These are phyloP conservation scores for Ochropleura plecta DNA, from an alignment of 2,888 invertebrate genomes.

Conservation along the genomic window DNA sequence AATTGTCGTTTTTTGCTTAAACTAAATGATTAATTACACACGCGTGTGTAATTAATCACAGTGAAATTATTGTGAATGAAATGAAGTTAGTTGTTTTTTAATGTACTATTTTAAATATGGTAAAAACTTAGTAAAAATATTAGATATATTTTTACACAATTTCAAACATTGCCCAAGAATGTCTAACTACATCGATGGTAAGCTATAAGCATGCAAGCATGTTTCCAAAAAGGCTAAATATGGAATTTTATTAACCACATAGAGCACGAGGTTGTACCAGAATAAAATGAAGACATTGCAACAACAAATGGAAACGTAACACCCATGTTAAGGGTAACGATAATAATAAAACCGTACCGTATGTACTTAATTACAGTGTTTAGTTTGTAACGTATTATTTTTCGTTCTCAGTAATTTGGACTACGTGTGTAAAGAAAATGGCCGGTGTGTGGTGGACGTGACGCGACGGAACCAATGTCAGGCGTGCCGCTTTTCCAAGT, in stretches of 20 bases:
- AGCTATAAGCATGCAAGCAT: too few species aligned
- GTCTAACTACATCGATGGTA: too few species aligned
- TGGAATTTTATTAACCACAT: neutral
- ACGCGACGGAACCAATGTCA: slow-evolving; percentile 98
- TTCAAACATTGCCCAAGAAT: too few species aligned
- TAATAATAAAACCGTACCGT: too few species aligned
- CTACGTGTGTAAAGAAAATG: slow-evolving; percentile 97
- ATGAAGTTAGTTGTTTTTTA: too few species aligned
- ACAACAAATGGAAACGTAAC: neutral
- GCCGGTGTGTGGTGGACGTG: slow-evolving; percentile 97
- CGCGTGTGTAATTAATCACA: too few species aligned
- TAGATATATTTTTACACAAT: too few species aligned
- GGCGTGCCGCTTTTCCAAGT: slow-evolving; percentile 97
- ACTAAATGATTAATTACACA: neutral
- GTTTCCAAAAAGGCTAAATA: too few species aligned
- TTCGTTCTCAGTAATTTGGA: slow-evolving; percentile 93
- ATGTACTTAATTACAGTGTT: neutral
- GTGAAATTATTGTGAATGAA: too few species aligned
- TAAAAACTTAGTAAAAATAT: too few species aligned
- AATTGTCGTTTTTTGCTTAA: neutral
- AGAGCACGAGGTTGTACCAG: neutral
- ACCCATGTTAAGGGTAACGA: too few species aligned
- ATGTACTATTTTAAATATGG: too few species aligned
- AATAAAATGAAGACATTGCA: neutral
- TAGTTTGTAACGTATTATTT: slow-evolving; percentile 45